Percentiles rank a stretch among this genome's conserved stretches.
phyloP scores from a whole-genome alignment of 1,140 invertebrate species.

The Ridgeia piscesae region DNA sequence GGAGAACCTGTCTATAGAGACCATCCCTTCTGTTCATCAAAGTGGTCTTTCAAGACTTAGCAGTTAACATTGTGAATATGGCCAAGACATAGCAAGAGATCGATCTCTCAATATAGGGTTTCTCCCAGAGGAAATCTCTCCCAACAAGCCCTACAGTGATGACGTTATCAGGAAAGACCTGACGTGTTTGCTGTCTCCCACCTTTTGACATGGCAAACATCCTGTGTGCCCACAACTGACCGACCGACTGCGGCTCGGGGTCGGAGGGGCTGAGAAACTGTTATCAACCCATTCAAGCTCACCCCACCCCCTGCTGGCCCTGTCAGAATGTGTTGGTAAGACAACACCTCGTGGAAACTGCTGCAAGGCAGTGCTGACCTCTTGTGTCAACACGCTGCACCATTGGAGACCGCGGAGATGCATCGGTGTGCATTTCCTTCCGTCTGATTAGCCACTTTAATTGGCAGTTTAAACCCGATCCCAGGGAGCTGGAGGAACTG shows the following conservation, averaged over 20 bases:
- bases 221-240: not conserved
- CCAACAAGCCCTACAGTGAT: no score
- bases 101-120: no score
- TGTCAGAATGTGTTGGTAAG: not conserved
- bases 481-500: not conserved
- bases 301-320: not conserved
- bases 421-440: not conserved
- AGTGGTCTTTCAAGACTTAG: no score
- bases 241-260: not conserved
- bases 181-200: not conserved
- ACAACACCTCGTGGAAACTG: not conserved
- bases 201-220: not conserved
- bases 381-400: not conserved
- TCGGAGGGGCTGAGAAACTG: not conserved
- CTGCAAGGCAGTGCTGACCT: constrained; percentile 3
- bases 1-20: no score
- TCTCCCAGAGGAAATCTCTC: no score
- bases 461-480: not conserved
- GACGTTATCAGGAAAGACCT: no score
- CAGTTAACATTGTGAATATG: no score
- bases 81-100: no score
- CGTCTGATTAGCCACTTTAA: constrained; percentile 1
- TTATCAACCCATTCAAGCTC: not conserved
- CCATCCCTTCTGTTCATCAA: no score
- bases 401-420: not conserved